phyloP scores from a whole-genome alignment of 2,113 vertebrate species.

The Bostrychus sinensis region DNA sequence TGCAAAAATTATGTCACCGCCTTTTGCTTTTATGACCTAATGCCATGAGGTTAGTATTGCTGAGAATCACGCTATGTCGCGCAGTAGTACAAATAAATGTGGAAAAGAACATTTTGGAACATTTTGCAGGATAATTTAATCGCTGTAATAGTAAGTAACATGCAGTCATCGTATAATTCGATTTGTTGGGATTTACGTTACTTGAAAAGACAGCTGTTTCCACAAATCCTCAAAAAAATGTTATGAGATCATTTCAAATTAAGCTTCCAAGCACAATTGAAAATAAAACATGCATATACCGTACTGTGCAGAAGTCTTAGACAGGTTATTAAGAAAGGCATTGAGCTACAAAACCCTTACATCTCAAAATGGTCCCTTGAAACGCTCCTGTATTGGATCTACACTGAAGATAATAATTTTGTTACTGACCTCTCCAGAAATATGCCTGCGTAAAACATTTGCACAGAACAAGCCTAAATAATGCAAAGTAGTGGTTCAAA shows the following conservation, averaged over 20 bases:
- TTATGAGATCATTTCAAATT: constrained; percentile 53
- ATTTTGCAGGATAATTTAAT: constrained; percentile 39
- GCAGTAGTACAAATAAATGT: constrained; percentile 30
- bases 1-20: neutral
- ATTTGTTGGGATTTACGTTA: constrained; percentile 56
- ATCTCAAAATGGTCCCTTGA: no score
- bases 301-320: neutral
- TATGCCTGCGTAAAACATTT: no score
- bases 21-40: neutral
- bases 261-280: constrained; percentile 46
- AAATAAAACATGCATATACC: constrained; percentile 26
- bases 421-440: no score
- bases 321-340: no score
- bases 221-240: constrained; percentile 29
- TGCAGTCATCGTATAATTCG: constrained; percentile 43
- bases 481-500: neutral
- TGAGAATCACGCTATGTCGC: neutral
- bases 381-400: no score
- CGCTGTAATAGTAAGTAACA: constrained; percentile 49
- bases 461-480: constrained; percentile 2
- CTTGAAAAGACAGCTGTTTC: constrained; percentile 35
- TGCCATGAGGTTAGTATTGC: constrained; percentile 15
- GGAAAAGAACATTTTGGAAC: constrained; percentile 46
- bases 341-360: no score
- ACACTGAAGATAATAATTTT: no score